Evolutionary conservation across 2,888 invertebrate genomes (phyloP).

Genomic region (Pycnomerus fuliginosus): DNA sequence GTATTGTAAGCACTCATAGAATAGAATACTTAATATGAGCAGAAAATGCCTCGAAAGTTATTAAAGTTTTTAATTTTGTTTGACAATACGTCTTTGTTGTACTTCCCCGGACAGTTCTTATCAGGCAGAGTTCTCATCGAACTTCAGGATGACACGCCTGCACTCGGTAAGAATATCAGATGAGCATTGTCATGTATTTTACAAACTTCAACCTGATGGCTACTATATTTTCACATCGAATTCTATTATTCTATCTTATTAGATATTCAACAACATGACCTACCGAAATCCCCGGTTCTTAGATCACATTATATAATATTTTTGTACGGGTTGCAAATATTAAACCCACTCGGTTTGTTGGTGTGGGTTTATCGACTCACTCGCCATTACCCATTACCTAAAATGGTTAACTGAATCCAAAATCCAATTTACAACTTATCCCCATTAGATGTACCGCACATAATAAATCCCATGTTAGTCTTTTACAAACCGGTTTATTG

Average conservation of each 20-base stretch:
- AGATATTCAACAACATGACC: conserved; percentile 17
- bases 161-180: conserved; percentile 65
- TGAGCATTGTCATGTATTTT: conserved; percentile 26
- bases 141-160: conserved; percentile 89
- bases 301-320: too few relatives aligned
- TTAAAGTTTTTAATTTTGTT: conserved; percentile 91
- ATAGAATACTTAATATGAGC: conserved; percentile 17
- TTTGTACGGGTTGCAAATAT: too few relatives aligned
- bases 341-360: too few relatives aligned
- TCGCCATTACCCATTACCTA: too few relatives aligned
- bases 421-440: too few relatives aligned
- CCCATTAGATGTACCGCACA: too few relatives aligned
- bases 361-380: too few relatives aligned
- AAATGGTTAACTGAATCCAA: too few relatives aligned
- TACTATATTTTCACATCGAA: conserved; percentile 18
- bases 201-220: conserved; percentile 22
- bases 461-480: too few relatives aligned
- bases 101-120: conserved; percentile 91
- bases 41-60: conserved; percentile 78
- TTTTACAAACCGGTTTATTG: too few relatives aligned
- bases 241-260: conserved; percentile 27
- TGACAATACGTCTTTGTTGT: conserved; percentile 88
- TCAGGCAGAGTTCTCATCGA: conserved; percentile 91
- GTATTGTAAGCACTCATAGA: conserved; percentile 6
- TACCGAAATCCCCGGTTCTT: background rate